A percentile compares a stretch with the other conserved stretches of the same genome.
phyloP scores from a whole-genome alignment of 2,113 vertebrate species.

The Leucosticte australis region DNA sequence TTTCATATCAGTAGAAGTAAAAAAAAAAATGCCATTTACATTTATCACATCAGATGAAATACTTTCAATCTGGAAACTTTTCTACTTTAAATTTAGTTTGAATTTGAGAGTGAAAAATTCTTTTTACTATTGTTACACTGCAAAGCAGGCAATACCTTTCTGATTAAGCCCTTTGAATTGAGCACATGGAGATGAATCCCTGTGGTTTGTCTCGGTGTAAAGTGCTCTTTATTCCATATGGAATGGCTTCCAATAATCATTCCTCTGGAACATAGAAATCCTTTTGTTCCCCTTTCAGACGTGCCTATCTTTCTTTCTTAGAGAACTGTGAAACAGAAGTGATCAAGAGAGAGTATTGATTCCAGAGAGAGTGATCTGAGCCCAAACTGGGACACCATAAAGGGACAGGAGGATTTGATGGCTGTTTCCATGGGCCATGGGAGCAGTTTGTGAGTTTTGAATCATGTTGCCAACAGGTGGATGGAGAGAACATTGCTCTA shows the following conservation, averaged over 20 bases:
- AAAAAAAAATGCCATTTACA: not conserved
- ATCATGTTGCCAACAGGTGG: not conserved
- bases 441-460: not conserved
- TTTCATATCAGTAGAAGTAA: not conserved
- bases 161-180: not conserved
- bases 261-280: slow-evolving; percentile 38
- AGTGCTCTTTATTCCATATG: slow-evolving; percentile 41
- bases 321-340: not conserved
- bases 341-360: slow-evolving; percentile 11
- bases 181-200: not conserved
- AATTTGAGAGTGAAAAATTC: not conserved
- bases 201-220: slow-evolving; percentile 1
- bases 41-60: not conserved
- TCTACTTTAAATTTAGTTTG: not conserved
- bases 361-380: not conserved
- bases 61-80: not conserved
- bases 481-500: not conserved
- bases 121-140: not conserved
- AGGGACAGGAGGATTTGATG: not conserved
- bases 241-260: slow-evolving; percentile 60
- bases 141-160: not conserved
- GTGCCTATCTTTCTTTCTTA: slow-evolving; percentile 60
- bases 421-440: not conserved
- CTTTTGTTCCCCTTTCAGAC: slow-evolving; percentile 52
- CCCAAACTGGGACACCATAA: not conserved